Percentiles rank a stretch among this genome's conserved stretches.
Evolutionary conservation across 2,113 vertebrate species (phyloP).

Genomic region (Phalacrocorax aristotelis): DNA sequence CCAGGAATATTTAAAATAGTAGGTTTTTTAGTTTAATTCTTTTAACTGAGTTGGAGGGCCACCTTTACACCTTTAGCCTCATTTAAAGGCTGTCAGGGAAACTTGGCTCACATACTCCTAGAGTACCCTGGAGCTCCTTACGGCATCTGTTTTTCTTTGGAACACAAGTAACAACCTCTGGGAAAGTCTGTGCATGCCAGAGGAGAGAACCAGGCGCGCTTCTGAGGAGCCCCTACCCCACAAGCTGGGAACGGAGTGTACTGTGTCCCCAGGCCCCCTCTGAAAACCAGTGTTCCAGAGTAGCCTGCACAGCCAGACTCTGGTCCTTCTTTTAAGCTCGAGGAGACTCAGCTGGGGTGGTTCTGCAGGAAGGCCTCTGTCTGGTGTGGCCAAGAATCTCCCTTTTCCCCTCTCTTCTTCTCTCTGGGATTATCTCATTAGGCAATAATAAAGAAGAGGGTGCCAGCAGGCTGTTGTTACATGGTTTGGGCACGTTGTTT

Average conservation of each 20-base stretch:
- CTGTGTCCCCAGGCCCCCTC: not conserved
- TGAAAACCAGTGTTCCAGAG: not conserved
- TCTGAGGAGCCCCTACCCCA: not conserved
- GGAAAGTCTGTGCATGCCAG: not conserved
- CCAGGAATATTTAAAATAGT: not conserved
- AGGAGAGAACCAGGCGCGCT: not conserved
- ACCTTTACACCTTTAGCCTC: not conserved
- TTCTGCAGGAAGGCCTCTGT: not conserved
- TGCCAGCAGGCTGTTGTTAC: not conserved
- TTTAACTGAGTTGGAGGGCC: not conserved
- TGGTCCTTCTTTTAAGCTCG: not conserved
- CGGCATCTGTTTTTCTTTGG: not conserved
- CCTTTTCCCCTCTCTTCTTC: not conserved
- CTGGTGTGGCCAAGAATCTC: not conserved
- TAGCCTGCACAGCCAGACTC: not conserved
- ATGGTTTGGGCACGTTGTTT: not conserved
- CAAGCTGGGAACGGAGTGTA: fast-evolving
- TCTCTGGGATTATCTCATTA: not conserved
- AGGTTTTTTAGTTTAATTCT: not conserved
- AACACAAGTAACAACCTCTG: not conserved
- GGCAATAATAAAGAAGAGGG: not conserved
- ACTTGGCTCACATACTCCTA: not conserved
- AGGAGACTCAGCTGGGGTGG: not conserved
- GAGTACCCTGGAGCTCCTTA: not conserved
- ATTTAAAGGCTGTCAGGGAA: not conserved